phyloP scores from a whole-genome alignment of 2,113 vertebrate species.

The Clarias gariepinus region DNA sequence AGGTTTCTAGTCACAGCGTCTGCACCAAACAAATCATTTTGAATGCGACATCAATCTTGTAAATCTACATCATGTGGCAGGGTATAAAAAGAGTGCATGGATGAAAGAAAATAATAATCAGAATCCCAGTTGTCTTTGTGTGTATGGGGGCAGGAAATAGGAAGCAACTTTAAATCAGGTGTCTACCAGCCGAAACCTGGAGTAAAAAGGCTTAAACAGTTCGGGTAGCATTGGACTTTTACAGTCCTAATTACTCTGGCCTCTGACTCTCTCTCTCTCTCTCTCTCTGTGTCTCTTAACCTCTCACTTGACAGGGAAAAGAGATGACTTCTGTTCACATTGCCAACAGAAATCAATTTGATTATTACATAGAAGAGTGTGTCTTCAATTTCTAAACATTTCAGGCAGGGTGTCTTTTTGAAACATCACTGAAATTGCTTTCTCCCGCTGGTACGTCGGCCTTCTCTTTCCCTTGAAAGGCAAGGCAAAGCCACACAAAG shows the following conservation, averaged over 20 bases:
- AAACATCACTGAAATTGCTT: slow-evolving; percentile 45
- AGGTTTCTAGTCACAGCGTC: not conserved
- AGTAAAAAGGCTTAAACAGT: slow-evolving; percentile 43
- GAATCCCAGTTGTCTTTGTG: not conserved
- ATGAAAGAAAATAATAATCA: not conserved
- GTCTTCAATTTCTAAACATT: slow-evolving; percentile 54
- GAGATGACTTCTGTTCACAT: slow-evolving; percentile 45
- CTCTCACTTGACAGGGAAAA: slow-evolving; percentile 42
- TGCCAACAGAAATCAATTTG: slow-evolving; percentile 51
- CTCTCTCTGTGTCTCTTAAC: not conserved
- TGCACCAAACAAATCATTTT: not conserved
- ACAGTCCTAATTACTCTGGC: slow-evolving; percentile 30
- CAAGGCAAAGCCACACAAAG: slow-evolving; percentile 36
- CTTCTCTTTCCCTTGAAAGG: slow-evolving; percentile 39
- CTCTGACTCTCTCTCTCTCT: not conserved
- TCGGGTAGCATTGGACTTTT: slow-evolving; percentile 24
- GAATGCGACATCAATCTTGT: not conserved
- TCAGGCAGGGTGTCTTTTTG: slow-evolving; percentile 48
- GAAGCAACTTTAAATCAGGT: not conserved
- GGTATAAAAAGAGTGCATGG: not conserved
- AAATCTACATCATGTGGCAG: not conserved
- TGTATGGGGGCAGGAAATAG: not conserved
- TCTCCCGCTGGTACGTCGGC: slow-evolving; percentile 16
- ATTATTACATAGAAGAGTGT: slow-evolving; percentile 58
- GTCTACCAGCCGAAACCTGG: not conserved